Base-by-base conservation (phyloP, 2,797 vertebrate genomes). In the Rachycentron canadum region DNA sequence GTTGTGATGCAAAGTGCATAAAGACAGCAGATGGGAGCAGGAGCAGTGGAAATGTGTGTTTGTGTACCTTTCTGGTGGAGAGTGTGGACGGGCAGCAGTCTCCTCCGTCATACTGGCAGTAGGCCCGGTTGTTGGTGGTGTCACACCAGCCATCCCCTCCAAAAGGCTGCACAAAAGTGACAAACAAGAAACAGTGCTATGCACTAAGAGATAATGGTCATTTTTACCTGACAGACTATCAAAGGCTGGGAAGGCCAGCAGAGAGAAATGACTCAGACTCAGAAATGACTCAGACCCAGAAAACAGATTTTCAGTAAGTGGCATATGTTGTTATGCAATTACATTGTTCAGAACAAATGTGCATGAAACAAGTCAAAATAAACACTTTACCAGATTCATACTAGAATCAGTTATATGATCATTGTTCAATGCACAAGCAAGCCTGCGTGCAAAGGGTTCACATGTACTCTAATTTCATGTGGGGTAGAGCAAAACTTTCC, bases 71-170 rank as follows among this genome's bases (percentile, higher is more conserved):
- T 89, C 90, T 96, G 69, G 97, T 98, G 83, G 97, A 99, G 62
- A 99, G 96, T 0, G 98, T 99, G 65, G 98, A 99, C 13, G 97
- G 95, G 88, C 98, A 99, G 96, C 98, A 99, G 93, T 99, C 98
- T 68, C 98, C 98, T 55, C 97, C 97, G 0, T 99, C 98, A 0
- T 99, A 99, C 85, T 96, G 95, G 93, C 98, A 99, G 92, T 98
- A 99, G 0, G 98, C 98, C 45, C 98, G 89, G 91, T 99, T 99
- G 92, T 99, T 99, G 93, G 97, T 97, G 63, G 97, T 98, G 90
- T 99, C 98, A 43, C 98, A 99, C 98, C 98, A 99, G 63, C 97
- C 98, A 0, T 99, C 98, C 40, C 96, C 98, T 88, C 95, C 96
- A 84, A 99, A 99, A 67, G 98, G 98, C 98, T 99, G 65, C 49